Evolutionary conservation across 2,797 vertebrate species (phyloP).

Genomic region (Alfaro cultratus): DNA sequence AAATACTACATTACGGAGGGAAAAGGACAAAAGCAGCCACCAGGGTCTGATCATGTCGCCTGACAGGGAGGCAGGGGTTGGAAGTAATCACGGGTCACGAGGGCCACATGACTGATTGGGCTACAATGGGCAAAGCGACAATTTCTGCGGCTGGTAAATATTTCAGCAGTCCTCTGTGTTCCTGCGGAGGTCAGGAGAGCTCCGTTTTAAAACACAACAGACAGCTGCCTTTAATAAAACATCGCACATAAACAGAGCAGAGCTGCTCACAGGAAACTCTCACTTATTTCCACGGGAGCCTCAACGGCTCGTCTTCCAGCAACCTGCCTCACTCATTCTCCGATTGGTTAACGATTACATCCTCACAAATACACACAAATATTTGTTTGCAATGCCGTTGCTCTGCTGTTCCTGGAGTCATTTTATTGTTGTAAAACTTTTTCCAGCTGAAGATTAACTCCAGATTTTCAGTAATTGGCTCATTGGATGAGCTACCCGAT

Average conservation of each 20-base stretch:
- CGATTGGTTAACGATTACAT: not conserved
- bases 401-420: not conserved
- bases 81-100: constrained; percentile 61
- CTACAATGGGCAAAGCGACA: constrained; percentile 55
- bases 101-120: constrained; percentile 65
- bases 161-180: constrained; percentile 57
- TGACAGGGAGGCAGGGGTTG: constrained; percentile 54
- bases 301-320: not conserved
- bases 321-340: not conserved
- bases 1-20: constrained; percentile 71
- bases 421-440: constrained; percentile 7
- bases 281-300: not conserved
- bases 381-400: not conserved
- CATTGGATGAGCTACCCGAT: constrained; percentile 1
- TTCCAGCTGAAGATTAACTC: constrained; percentile 3
- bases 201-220: constrained; percentile 65
- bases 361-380: not conserved
- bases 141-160: constrained; percentile 68
- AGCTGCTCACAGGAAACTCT: constrained; percentile 1
- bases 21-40: constrained; percentile 74
- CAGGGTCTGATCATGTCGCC: constrained; percentile 66
- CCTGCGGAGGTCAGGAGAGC: constrained; percentile 60
- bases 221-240: constrained; percentile 70
- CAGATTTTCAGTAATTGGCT: not conserved
- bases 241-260: constrained; percentile 46